Base-by-base conservation (phyloP, 2,113 vertebrate genomes). In the Mirounga angustirostris region DNA sequence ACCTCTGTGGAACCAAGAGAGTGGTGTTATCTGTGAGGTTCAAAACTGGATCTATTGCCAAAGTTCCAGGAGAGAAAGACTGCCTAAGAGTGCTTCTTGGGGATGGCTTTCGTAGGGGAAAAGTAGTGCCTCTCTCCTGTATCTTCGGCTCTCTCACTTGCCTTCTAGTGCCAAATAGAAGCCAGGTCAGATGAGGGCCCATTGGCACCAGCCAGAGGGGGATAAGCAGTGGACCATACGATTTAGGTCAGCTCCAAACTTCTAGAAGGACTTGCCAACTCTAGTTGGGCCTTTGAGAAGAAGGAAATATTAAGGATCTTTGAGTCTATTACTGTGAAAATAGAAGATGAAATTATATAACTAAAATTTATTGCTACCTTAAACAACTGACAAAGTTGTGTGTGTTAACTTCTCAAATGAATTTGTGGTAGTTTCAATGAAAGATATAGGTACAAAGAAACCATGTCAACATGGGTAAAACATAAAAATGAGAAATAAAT, bases 281-380 rank as follows among this genome's bases (percentile, higher is more conserved):
- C 52, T 65, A n/a, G 13, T 46, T 5, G 58, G 56, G 33, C 16
- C 65, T 67, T 84, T 88, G 74, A 22, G 26, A 33, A 90, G 21
- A 84, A 86, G 12, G 33, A 87, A 86, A 82, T 79, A 52, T 19
- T 16, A 4, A 63, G 33, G 24, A n/a, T 52, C 22, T 95, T 69
- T 83, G 73, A 87, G 16, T 79, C 13, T n/a, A 76, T 79, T 93
- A 59, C 28, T 65, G n/a, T 76, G n/a, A 92, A 95, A 65, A 65
- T 21, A 22, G 14, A 79, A 85, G 40, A 65, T 59, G 5, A 84
- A 58, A 46, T 71, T 63, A 26, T 18, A 26, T 4, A 63, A 74
- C 13, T 95, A 43, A 81, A 50, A 85, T 85, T 56, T 71, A 71
- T 69, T 82, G 87, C 22, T 83, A 67, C 28, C 7, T 91, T 78